Evolutionary conservation across 2,113 vertebrate species (phyloP), one percentile per base, ranked within the genome.

Genomic region (Cyprinodon variegatus): DNA sequence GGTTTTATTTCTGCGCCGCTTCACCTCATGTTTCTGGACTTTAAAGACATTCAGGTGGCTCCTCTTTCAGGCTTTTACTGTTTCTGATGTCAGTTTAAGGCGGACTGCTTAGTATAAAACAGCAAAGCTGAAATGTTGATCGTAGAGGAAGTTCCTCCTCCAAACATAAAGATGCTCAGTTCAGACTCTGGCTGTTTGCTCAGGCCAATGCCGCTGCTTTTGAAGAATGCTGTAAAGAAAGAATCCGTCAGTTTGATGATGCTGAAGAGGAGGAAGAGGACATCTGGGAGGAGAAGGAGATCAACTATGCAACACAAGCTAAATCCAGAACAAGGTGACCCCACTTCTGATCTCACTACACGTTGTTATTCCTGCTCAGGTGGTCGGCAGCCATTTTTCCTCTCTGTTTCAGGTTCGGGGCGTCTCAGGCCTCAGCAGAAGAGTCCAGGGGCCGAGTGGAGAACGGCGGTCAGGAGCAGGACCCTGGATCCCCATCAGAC

Each of bases 261-360:
- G 95, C 94, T 0, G 97, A 97, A 39, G 97, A 97, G 64, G 97
- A 98, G 63, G 97, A 98, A 8, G 97, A 99, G 11, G 98, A 99
- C 69, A 97, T 99, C 78, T 99, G 98, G 98, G 97, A 99, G 48
- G 97, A 97, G 60, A 96, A 96, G 84, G 96, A 96, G 86, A 95
- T 95, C 36, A 96, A 93, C 92, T 96, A 96, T 87, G 91, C 96
- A 63, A 90, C 95, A 68, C 96, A 96, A 88, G 96, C 94, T 36
- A 96, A 95, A 76, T 95, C 96, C 71, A 96, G 98, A 91, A 96
- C 96, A 88, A 94, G 98, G 98, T 98, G 86, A 62, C 70, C 3
- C 13, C 46, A 3, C 1, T n/a, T 62, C 17, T 37, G 45, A 39
- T 3, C 12, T 41, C 15, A 2, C 13, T 72, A 39, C 20, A 53